These are phyloP conservation scores for Caenorhabditis wallacei DNA, from an alignment of 2,888 invertebrate genomes.

Conservation along the genomic window DNA sequence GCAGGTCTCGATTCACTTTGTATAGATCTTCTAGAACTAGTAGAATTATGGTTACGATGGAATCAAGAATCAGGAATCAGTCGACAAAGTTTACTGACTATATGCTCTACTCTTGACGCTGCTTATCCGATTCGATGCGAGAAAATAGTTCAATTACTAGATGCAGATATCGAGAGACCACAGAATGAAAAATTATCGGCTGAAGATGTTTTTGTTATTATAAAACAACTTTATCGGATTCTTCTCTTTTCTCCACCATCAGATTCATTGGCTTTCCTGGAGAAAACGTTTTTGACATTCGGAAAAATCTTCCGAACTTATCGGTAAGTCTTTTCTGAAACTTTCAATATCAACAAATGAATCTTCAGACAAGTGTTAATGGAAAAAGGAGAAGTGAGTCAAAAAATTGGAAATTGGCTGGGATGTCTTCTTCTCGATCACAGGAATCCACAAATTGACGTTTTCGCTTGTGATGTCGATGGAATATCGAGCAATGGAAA, in stretches of 20 bases:
- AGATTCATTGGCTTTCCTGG: conserved; percentile 69
- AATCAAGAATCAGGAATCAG: conserved; percentile 25
- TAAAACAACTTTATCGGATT: conserved; percentile 78
- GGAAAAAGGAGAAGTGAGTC: conserved; percentile 59
- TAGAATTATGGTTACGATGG: conserved; percentile 77
- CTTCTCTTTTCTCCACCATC: conserved; percentile 75
- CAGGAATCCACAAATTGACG: conserved; percentile 75
- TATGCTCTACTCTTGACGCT: conserved; percentile 61
- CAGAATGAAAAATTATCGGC: conserved; percentile 31
- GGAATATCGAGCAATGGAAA: conserved; percentile 52
- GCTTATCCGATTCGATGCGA: conserved; percentile 59
- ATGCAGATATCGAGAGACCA: conserved; percentile 52
- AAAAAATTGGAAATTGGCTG: conserved; percentile 77
- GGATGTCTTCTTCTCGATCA: conserved; percentile 78
- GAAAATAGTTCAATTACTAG: conserved; percentile 61
- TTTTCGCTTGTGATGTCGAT: conserved; percentile 63
- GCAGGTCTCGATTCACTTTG: conserved; percentile 78
- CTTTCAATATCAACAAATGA: not conserved
- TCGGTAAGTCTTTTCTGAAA: conserved; percentile 17
- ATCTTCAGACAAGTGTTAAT: conserved; percentile 43
- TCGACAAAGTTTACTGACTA: conserved; percentile 39
- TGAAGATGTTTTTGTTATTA: conserved; percentile 73
- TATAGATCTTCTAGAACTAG: conserved; percentile 78
- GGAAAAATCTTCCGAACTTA: conserved; percentile 36
- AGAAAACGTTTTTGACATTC: conserved; percentile 65